Base-by-base conservation (phyloP, 1,140 invertebrate species). In the Macrostomum lignano region DNA sequence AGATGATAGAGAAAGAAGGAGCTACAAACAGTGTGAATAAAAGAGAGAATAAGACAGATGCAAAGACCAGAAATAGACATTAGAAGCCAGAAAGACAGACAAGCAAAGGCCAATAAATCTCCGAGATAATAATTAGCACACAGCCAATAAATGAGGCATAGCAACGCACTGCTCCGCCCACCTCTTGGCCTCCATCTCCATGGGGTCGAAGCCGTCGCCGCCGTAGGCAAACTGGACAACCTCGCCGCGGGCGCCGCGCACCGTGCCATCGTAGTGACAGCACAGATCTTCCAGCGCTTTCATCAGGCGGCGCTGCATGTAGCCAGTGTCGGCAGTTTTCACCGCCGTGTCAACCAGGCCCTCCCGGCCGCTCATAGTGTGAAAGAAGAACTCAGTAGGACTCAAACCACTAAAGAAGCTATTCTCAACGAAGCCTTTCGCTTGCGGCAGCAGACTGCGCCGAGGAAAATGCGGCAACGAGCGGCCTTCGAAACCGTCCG, bases 321-420 rank as follows among this genome's bases (percentile, higher is more conserved):
- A 98, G 3, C 65, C 63, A 24, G 88, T 98, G 60, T 98, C 88
- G 0, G 88, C 88, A 10, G 88, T 98, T 61, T 98, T 96, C 0
- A 98, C 88, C 19, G 88, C 88, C 0, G 88, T 96, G 61, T 98
- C 88, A 0, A 96, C 82, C 20, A 98, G 63, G 51, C 88, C 64
- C 61, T 96, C 88, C 42, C 88, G 64, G 2, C 86, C 86, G 29
- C 75, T 86, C 82, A 96, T 94, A 2, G 86, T 91, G 53, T 96
- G 88, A 54, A 94, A 94, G 52, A 86, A 88, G 55, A 96, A 94
- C 61, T 96, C 88, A 0, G 82, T 82, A 0, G 84, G 79, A 0
- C 77, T 91, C 15, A 98, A 56, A 0, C 88, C 88, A 3, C 78
- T 72, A 55, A 78, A 94, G 62, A 98, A 98, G 49, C 82, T 93